Conservation (phyloP, 2,113 vertebrate genomes). For the Chaetorhynchus papuensis region DNA sequence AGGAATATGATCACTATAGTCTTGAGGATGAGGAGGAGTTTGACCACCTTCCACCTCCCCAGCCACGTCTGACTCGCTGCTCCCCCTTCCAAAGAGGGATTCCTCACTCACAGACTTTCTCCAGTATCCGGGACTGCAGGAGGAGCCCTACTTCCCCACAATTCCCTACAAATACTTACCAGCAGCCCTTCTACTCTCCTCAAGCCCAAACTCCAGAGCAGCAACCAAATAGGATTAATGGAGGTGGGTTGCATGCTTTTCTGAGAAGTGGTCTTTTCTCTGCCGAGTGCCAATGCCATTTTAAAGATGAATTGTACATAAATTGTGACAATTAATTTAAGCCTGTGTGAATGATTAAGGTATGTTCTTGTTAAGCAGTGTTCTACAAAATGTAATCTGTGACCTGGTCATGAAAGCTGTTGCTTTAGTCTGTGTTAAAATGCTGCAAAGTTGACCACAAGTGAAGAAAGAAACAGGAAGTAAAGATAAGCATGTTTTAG, state of each 20-base stretch:
- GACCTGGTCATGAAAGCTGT: neutral
- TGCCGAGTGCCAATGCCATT: neutral
- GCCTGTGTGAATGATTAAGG: neutral
- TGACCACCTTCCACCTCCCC: slow-evolving; percentile 90
- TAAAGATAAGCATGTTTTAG: neutral
- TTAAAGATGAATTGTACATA: neutral
- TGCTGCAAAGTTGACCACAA: neutral
- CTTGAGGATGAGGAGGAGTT: slow-evolving; percentile 93
- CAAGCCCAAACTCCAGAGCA: slow-evolving; percentile 79
- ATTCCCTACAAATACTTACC: slow-evolving; percentile 81
- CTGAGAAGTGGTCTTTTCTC: neutral
- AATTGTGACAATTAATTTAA: neutral
- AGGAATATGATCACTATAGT: slow-evolving; percentile 85
- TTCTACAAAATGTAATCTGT: neutral
- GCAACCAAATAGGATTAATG: slow-evolving; percentile 79
- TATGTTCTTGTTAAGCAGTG: neutral
- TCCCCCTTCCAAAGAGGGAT: slow-evolving; percentile 87
- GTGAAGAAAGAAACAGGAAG: neutral
- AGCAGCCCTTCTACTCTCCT: slow-evolving; percentile 78
- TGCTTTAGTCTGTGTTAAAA: neutral
- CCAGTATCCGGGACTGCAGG: slow-evolving; percentile 89
- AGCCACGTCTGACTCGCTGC: slow-evolving; percentile 86
- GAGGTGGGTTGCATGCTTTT: slow-evolving; percentile 74
- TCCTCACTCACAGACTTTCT: slow-evolving; percentile 95
- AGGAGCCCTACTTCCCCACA: slow-evolving; percentile 84